Percentiles rank a stretch among this genome's conserved stretches.
Conservation (phyloP, 2,113 vertebrate genomes). For the Saimiri boliviensis region DNA sequence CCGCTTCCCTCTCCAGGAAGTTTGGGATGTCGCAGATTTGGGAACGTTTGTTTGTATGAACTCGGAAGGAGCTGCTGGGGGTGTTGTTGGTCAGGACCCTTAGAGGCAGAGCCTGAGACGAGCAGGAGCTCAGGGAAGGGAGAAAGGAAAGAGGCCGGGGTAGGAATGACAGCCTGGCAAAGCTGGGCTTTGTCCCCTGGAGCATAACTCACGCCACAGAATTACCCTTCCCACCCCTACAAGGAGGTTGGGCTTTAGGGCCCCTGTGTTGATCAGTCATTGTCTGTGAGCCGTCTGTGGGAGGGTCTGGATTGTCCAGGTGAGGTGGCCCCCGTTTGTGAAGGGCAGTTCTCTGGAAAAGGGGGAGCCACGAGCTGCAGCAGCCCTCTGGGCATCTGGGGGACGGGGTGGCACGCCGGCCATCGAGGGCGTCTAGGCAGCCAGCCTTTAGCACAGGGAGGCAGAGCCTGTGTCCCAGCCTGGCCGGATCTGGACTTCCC, state of each 20-base stretch:
- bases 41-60: not conserved
- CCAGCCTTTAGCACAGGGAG: not conserved
- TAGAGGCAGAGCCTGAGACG: not conserved
- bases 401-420: rapidly evolving
- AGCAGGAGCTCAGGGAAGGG: not conserved
- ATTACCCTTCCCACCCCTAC: not conserved
- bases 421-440: not conserved
- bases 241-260: not conserved
- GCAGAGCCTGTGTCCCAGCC: not conserved
- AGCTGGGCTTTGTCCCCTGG: not conserved
- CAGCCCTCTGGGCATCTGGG: not conserved
- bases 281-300: not conserved
- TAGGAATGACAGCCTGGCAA: not conserved
- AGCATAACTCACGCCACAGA: not conserved
- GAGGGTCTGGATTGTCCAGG: too few species aligned
- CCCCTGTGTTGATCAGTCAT: not conserved
- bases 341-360: too few species aligned
- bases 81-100: not conserved
- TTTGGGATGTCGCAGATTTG: not conserved
- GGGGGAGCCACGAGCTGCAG: too few species aligned
- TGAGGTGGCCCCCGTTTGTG: too few species aligned
- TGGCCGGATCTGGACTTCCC: not conserved
- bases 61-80: not conserved
- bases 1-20: not conserved
- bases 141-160: too few species aligned